A percentile compares a stretch with the other conserved stretches of the same genome.
Evolutionary conservation across 2,888 invertebrate species (phyloP).

Genomic region (Gymnoscelis rufifasciata): DNA sequence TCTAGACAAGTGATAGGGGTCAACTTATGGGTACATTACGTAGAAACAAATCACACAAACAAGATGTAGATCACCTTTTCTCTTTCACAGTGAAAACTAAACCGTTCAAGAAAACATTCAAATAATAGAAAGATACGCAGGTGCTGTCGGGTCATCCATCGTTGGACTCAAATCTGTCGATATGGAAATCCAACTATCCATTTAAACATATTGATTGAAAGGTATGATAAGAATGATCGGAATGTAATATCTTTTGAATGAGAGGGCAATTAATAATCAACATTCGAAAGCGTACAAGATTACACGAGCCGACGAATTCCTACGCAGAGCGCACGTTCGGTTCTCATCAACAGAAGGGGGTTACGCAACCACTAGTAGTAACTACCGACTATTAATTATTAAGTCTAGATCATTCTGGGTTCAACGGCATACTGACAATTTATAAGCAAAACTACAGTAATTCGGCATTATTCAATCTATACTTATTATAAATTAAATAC

Average conservation of each 20-base stretch:
- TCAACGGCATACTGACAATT: too few relatives aligned
- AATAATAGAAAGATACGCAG: constrained; percentile 9
- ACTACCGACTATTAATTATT: constrained; percentile 55
- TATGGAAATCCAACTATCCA: constrained; percentile 27
- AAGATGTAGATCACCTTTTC: neutral
- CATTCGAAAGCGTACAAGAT: constrained; percentile 72
- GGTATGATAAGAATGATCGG: constrained; percentile 54
- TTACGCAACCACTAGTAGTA: constrained; percentile 45
- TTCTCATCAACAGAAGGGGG: constrained; percentile 43
- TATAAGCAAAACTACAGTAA: too few relatives aligned
- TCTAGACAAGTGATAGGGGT: too few relatives aligned
- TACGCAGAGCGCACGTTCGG: constrained; percentile 40
- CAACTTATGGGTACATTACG: too few relatives aligned
- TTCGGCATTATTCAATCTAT: constrained; percentile 65
- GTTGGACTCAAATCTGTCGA: constrained; percentile 14
- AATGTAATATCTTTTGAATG: constrained; percentile 64
- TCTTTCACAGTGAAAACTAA: neutral
- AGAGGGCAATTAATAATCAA: constrained; percentile 69
- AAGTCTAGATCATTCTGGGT: constrained; percentile 17
- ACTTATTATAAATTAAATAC: too few relatives aligned
- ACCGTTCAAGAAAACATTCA: constrained; percentile 2
- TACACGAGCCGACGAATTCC: constrained; percentile 65
- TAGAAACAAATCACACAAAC: too few relatives aligned
- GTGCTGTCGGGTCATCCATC: constrained; percentile 16
- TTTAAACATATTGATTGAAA: constrained; percentile 44